phyloP scores from a whole-genome alignment of 2,113 vertebrate genomes.

The Callorhinus ursinus region DNA sequence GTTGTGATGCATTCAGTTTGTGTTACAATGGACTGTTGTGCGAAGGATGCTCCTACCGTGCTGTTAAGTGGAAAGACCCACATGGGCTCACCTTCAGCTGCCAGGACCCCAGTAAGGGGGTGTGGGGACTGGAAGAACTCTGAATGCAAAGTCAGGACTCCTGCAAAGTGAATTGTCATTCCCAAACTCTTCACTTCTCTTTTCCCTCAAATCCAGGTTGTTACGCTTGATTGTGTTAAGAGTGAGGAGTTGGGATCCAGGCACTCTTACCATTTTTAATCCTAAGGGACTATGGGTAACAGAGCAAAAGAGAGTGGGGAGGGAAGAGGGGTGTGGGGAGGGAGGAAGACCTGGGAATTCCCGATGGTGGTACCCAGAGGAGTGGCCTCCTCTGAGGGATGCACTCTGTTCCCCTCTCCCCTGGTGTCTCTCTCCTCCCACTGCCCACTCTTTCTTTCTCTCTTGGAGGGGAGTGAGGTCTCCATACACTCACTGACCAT shows the following conservation, averaged over 20 bases:
- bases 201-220: conserved; percentile 37
- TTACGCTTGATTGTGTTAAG: conserved; percentile 9
- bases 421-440: not conserved
- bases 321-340: not conserved
- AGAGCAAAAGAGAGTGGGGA: not conserved
- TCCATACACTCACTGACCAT: conserved; percentile 23
- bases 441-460: not conserved
- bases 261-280: conserved; percentile 32
- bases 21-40: conserved; percentile 62
- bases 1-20: conserved; percentile 61
- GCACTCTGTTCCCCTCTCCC: not conserved
- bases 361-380: not conserved
- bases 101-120: conserved; percentile 40
- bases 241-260: not conserved
- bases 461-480: not conserved
- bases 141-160: conserved; percentile 44
- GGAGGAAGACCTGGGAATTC: not conserved
- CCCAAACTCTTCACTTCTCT: conserved; percentile 19
- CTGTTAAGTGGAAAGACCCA: not conserved
- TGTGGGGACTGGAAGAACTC: conserved; percentile 39
- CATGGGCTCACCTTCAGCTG: conserved; percentile 7
- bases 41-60: not conserved
- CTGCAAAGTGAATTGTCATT: conserved; percentile 50
- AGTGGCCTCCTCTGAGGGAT: not conserved
- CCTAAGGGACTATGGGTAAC: conserved; percentile 25